A percentile compares a stretch with the other conserved stretches of the same genome.
Evolutionary conservation across 2,797 vertebrate species (phyloP).

Genomic region (Megaceryle alcyon): DNA sequence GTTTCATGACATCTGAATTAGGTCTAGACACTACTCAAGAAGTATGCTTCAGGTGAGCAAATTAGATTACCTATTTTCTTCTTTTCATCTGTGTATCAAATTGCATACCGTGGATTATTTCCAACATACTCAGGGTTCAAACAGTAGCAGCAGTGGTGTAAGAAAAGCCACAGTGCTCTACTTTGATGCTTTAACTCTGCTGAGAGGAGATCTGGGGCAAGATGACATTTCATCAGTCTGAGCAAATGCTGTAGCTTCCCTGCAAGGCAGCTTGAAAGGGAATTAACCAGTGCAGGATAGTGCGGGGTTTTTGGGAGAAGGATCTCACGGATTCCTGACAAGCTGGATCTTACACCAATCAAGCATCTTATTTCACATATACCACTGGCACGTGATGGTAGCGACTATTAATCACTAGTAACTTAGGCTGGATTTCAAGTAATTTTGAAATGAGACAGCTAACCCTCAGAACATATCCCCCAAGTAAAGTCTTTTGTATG

Average conservation of each 20-base stretch:
- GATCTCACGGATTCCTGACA: not conserved
- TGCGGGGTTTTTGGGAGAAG: not conserved
- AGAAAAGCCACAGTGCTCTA: not conserved
- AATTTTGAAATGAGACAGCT: not conserved
- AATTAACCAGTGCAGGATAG: not conserved
- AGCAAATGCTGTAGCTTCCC: not conserved
- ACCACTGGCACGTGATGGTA: not conserved
- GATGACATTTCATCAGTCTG: not conserved
- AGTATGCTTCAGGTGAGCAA: not conserved
- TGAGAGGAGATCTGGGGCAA: not conserved
- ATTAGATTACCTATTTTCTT: not conserved
- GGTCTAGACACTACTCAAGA: not conserved
- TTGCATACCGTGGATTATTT: not conserved
- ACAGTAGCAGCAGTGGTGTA: not conserved
- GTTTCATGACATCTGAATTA: not conserved
- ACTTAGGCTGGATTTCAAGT: not conserved
- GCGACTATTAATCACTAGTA: not conserved
- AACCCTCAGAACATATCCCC: not conserved
- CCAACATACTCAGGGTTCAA: not conserved
- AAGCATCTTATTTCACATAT: not conserved
- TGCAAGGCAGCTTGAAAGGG: not conserved
- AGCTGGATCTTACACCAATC: not conserved
- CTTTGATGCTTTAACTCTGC: not conserved
- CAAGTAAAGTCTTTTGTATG: not conserved
- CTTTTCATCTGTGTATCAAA: not conserved